Base-by-base conservation (phyloP, 1,140 invertebrate species). In the Drosophila ironensis region DNA sequence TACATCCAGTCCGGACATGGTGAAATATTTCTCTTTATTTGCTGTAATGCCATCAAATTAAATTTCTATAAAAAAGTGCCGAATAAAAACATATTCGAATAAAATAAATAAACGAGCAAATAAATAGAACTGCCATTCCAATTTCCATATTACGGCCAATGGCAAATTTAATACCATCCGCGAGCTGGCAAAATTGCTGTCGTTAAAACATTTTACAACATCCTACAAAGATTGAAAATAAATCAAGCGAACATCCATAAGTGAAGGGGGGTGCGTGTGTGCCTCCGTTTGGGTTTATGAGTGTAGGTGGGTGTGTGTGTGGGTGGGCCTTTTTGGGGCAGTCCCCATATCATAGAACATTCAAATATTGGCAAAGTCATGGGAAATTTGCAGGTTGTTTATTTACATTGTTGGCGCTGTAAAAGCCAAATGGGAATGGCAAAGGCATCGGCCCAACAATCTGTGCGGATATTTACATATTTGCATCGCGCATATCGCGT, bases 211-310 rank as follows among this genome's bases (percentile, higher is more conserved):
- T 45, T 71, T 71, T 60, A 57, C 64, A 70, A 60, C 64, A 70
- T 70, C 53, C 64, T 44, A 70, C 41, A 71, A 71, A 71, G 42
- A 71, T 61, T 71, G 47, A 61, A 71, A 53, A 47, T 35, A 70
- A 71, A 71, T 71, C 64, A 70, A 25, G 60, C 42, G 33, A 46
- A 44, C 30, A 27, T 56, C 12, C 44, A 48, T 22, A 11, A 28
- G 16, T 47, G 33, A 14, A 14, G 6, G 25, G 25, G 24, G 22
- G 42, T 46, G 40, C 38, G 24, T n/a, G n/a, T 54, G 24, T 19
- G 16, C 7, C 20, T 37, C 6, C 16, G 33, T 37, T 37, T 37
- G 56, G 25, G 35, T 41, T 28, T 64, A 30, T 42, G 59, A 28
- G 12, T 40, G 41, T 47, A 41, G 33, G 24, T 50, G 44, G 14